Base-by-base conservation (phyloP, 2,888 invertebrate species). In the Diarsia mendica region DNA sequence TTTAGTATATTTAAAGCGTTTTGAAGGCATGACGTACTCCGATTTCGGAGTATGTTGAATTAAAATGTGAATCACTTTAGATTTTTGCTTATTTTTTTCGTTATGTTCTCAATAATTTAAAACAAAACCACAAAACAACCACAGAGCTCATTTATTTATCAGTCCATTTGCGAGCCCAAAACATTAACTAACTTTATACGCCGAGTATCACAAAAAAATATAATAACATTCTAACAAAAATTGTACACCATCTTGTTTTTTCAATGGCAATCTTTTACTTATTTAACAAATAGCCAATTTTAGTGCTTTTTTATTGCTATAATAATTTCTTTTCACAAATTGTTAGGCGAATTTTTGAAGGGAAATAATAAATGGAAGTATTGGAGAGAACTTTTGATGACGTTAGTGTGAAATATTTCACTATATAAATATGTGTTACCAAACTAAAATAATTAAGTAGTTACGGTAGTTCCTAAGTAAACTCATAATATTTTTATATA, bases 161-260 rank as follows among this genome's bases (percentile, higher is more conserved):
- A 89, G 89, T 89, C 86, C 79, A 68, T 80, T 80, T 82, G 73
- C 83, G 81, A 83, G 74, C 71, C 79, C 80, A 77, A 69, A 81
- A 70, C 65, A 75, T 70, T 71, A 79, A n/a, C 65, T 76, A 77
- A 76, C 73, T 70, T 82, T 86, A 82, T 86, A 82, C 73, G 75
- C 71, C 80, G 74, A 87, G 83, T 89, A 89, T 89, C 89, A 89
- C 89, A 75, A 85, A 88, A 87, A 83, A 75, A 80, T 39, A 39
- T 86, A 71, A 75, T 68, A 60, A 60, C 49, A 58, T 53, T 61
- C 53, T 49, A 81, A 73, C 79, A 84, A 73, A 80, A 77, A 83
- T 84, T 80, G 64, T 88, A 82, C 83, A 81, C 60, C 75, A 75
- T 75, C 10, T 60, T 51, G 61, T 63, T 75, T 60, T 63, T 66